Conservation (phyloP, 2,113 vertebrate genomes). For the Chrysochloris asiatica region DNA sequence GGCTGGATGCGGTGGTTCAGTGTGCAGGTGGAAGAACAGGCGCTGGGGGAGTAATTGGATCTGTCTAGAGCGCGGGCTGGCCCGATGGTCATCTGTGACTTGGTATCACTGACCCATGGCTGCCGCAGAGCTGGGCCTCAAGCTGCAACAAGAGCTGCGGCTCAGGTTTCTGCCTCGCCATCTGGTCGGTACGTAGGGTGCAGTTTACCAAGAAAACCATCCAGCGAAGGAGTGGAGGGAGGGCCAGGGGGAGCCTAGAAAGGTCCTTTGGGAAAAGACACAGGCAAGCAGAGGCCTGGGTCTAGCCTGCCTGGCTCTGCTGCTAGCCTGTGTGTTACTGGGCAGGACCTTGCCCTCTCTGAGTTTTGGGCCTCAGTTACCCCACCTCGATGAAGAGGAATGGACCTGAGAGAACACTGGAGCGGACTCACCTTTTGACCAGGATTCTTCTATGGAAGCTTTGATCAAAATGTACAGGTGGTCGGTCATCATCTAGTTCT, state of each 20-base stretch:
- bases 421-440: background rate
- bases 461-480: background rate
- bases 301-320: background rate
- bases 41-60: background rate
- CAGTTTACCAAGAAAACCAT: slow-evolving; percentile 15
- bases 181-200: slow-evolving; percentile 7
- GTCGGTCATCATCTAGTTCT: background rate
- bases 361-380: background rate
- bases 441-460: background rate
- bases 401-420: background rate
- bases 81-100: background rate
- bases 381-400: background rate
- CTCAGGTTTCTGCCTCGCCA: slow-evolving; percentile 32
- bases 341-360: background rate
- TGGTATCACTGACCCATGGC: background rate
- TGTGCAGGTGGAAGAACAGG: accelerated
- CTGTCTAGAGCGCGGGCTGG: background rate
- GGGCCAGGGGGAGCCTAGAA: background rate
- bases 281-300: background rate
- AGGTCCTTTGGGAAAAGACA: background rate
- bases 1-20: background rate
- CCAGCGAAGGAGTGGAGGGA: background rate
- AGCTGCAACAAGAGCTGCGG: background rate
- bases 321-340: background rate
- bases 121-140: background rate